A percentile compares a stretch with the other conserved stretches of the same genome.
Conservation (phyloP, 2,797 vertebrate species). For the Cuniculus paca region DNA sequence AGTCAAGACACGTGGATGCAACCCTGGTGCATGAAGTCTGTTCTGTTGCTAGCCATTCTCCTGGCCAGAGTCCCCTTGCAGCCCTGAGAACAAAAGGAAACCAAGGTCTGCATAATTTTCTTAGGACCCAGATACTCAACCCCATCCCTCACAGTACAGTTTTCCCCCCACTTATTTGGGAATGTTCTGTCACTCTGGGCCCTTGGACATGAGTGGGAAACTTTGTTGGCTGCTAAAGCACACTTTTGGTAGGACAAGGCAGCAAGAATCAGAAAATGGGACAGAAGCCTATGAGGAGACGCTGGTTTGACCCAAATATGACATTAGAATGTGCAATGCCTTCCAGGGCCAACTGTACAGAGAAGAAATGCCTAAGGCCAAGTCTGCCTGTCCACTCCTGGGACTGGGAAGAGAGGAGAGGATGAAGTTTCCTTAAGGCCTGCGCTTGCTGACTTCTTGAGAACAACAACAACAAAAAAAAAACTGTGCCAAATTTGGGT, state of each 20-base stretch:
- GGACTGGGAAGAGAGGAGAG: neutral
- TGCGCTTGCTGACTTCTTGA: neutral
- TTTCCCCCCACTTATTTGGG: neutral
- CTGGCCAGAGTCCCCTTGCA: neutral
- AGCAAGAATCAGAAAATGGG: neutral
- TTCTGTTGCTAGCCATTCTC: neutral
- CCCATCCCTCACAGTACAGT: neutral
- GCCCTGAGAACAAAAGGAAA: neutral
- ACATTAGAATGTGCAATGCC: neutral
- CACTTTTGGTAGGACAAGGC: neutral
- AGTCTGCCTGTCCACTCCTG: accelerated
- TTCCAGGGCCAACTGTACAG: neutral
- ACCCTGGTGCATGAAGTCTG: neutral
- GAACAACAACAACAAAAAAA: neutral
- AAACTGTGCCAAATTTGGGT: neutral
- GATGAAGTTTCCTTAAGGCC: neutral
- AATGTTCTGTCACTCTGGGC: neutral
- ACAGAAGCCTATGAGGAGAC: neutral
- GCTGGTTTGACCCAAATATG: neutral
- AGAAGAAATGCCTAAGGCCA: neutral
- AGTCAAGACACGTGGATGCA: neutral
- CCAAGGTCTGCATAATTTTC: neutral
- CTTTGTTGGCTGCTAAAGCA: neutral
- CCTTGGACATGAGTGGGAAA: neutral
- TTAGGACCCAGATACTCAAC: neutral